phyloP scores from a whole-genome alignment of 2,888 invertebrate species.

The Opisthograptis luteolata region DNA sequence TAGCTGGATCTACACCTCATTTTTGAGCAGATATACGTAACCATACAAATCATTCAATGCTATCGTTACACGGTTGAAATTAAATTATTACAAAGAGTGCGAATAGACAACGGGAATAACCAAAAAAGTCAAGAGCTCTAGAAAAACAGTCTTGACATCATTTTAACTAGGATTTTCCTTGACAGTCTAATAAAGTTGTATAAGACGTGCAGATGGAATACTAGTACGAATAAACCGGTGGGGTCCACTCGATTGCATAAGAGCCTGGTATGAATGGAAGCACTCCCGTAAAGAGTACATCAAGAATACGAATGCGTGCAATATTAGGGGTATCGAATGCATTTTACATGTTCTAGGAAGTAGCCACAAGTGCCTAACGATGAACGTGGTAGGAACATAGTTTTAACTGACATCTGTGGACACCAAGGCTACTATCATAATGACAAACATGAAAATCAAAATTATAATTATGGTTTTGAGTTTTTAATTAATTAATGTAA shows the following conservation, averaged over 20 bases:
- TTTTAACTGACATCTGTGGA: no score
- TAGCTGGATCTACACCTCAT: no score
- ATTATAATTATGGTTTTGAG: no score
- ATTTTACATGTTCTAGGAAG: conserved; percentile 2
- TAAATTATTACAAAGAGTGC: neutral
- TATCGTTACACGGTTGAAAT: neutral
- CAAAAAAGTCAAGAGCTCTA: no score
- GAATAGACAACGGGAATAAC: no score
- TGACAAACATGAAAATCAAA: no score
- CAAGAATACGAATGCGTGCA: conserved; percentile 3
- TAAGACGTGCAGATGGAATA: conserved; percentile 19
- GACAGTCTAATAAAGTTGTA: conserved; percentile 15
- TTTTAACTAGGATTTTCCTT: neutral
- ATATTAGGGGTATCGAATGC: conserved; percentile 8
- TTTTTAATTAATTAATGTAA: no score
- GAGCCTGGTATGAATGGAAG: conserved; percentile 15
- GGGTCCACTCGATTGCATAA: conserved; percentile 30
- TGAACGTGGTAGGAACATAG: neutral
- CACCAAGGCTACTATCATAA: no score
- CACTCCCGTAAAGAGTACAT: conserved; percentile 12
- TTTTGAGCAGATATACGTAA: no score
- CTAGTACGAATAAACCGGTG: conserved; percentile 22
- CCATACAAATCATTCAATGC: no score
- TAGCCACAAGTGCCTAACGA: neutral
- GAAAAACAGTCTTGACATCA: neutral